Conservation (phyloP, 2,888 invertebrate genomes). For the Metellina segmentata region DNA sequence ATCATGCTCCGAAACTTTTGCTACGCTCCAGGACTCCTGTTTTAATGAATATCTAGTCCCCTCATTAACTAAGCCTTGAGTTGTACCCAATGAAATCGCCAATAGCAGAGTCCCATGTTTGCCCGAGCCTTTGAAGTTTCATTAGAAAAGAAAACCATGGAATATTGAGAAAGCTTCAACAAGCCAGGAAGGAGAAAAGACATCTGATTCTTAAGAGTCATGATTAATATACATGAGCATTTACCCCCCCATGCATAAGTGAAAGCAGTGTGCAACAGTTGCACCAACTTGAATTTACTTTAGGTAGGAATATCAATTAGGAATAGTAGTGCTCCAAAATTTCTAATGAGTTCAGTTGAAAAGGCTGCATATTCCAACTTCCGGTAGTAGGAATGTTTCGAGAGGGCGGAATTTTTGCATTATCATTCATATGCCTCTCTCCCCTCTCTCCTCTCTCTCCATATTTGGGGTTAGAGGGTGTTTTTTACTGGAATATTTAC, state of each 20-base stretch:
- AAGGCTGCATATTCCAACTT: constrained; percentile 62
- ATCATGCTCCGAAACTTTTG: not conserved
- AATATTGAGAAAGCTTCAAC: constrained; percentile 68
- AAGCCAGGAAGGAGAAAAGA: constrained; percentile 64
- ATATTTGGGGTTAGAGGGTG: not conserved
- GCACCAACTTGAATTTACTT: constrained; percentile 71
- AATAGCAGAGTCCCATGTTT: constrained; percentile 66
- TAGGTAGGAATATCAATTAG: constrained; percentile 68
- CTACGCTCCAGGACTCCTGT: constrained; percentile 16
- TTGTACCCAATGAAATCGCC: constrained; percentile 36
- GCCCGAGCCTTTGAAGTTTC: constrained; percentile 69
- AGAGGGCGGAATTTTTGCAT: constrained; percentile 58
- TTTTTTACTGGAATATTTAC: constrained; percentile 61
- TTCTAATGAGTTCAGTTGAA: constrained; percentile 71
- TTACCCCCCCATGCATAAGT: constrained; percentile 74
- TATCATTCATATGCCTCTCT: constrained; percentile 44
- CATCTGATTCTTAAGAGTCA: constrained; percentile 67
- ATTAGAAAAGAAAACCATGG: constrained; percentile 62
- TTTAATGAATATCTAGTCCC: constrained; percentile 64
- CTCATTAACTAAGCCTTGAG: constrained; percentile 51
- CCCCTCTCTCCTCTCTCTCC: constrained; percentile 1
- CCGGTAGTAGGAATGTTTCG: constrained; percentile 41
- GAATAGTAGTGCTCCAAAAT: constrained; percentile 65
- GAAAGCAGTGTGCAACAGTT: constrained; percentile 65
- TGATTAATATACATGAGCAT: constrained; percentile 76